Conservation (phyloP, 1,140 invertebrate species). For the Drosophila subpulchrella region DNA sequence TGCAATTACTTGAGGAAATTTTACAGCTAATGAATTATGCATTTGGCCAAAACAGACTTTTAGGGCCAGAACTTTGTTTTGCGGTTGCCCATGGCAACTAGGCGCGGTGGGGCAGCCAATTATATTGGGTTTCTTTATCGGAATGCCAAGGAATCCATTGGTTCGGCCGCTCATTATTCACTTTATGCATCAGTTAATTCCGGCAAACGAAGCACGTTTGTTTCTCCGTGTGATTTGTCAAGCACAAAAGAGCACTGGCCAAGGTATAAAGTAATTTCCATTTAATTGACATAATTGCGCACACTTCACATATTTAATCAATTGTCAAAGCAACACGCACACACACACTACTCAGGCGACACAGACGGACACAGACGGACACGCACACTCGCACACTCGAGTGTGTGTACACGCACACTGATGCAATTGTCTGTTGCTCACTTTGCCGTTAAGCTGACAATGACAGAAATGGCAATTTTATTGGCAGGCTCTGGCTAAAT, state of each 20-base stretch:
- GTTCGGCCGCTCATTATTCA: constrained; percentile 52
- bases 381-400: constrained; percentile 13
- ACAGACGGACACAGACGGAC: constrained; percentile 29
- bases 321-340: constrained; percentile 65
- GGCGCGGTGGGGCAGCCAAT: constrained; percentile 47
- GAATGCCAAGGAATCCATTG: neutral
- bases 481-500: constrained; percentile 76
- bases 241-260: constrained; percentile 51
- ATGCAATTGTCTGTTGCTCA: constrained; percentile 68
- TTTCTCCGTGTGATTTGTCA: constrained; percentile 48
- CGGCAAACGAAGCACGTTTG: constrained; percentile 20
- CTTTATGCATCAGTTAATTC: constrained; percentile 60
- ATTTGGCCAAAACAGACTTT: constrained; percentile 27
- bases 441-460: constrained; percentile 80
- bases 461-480: constrained; percentile 79
- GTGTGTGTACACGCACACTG: constrained; percentile 4
- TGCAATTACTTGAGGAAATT: neutral
- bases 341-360: constrained; percentile 43
- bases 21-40: constrained; percentile 23
- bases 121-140: constrained; percentile 43
- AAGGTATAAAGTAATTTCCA: constrained; percentile 78
- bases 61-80: constrained; percentile 14
- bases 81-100: constrained; percentile 30
- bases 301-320: constrained; percentile 82
- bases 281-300: constrained; percentile 83